Base-by-base conservation (phyloP, 1,140 invertebrate genomes). In the Drosophila auraria region DNA sequence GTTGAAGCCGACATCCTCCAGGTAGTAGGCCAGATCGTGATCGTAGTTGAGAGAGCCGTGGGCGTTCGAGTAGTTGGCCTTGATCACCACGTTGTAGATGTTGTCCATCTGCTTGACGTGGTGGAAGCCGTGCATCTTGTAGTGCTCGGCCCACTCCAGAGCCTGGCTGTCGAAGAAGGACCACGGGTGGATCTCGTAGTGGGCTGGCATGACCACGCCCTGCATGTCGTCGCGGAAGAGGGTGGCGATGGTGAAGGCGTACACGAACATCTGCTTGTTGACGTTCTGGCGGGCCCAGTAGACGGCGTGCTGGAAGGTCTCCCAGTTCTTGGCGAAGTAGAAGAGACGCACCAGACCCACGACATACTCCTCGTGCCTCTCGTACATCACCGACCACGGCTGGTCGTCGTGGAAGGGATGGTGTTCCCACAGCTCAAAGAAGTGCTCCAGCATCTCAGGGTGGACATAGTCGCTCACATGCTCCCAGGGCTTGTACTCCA, bases 1-100 rank as follows among this genome's bases (percentile, higher is more conserved):
- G 77, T 96, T 96, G 40, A 96, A 92, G 27, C 95, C 96, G 76
- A 96, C 94, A 80, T 96, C 96, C 92, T 96, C 95, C 25, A 94
- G 94, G 82, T 95, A 96, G 79, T 96, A 96, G 65, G 94, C 94
- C 27, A 96, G 64, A 12, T 92, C 91, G 63, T 94, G 93, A 42
- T 95, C 95, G 33, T 90, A 83, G 74, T 94, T 92, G 7, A 92
- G 53, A 17, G 93, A 92, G 2, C 93, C 81, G 40, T 94, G 93
- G 74, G 93, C 93, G 68, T 94, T 94, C 8, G 94, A 94, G 87
- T 95, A 95, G 83, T 95, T 95, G 11, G 94, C 93, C 47, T 94
- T 93, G 44, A 96, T 93, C 1, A 93, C 79, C 17, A 93, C 83
- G 20, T 94, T 93, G 74, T 93, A 94, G 45, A 93, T 73, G 47